These are phyloP conservation scores for Varanus komodoensis DNA, from an alignment of 2,113 vertebrate genomes.

Conservation along the genomic window DNA sequence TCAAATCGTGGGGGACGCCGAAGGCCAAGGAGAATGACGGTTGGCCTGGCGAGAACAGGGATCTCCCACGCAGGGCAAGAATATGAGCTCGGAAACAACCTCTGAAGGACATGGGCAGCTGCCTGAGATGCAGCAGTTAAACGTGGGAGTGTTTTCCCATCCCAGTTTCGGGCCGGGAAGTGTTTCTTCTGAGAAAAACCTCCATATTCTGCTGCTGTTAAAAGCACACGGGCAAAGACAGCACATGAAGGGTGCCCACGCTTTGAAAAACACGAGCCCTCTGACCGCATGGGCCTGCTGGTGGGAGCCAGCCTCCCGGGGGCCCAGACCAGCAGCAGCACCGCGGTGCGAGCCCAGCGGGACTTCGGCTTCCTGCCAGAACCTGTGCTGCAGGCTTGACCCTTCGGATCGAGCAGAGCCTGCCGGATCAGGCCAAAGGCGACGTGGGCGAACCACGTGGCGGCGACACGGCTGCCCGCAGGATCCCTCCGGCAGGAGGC, in stretches of 20 bases:
- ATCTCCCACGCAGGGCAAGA: too few species aligned
- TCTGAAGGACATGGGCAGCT: background rate
- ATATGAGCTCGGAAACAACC: too few species aligned
- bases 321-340: background rate
- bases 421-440: too few species aligned
- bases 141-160: background rate
- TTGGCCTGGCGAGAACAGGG: too few species aligned
- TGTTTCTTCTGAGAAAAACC: background rate
- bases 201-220: background rate
- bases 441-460: too few species aligned
- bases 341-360: background rate
- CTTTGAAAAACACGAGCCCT: background rate
- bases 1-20: too few species aligned
- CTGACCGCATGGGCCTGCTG: background rate
- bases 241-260: background rate
- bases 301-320: too few species aligned
- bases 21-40: background rate
- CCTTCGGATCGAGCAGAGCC: too few species aligned
- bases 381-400: too few species aligned
- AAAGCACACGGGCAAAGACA: background rate
- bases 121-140: background rate
- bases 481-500: too few species aligned
- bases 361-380: background rate
- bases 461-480: too few species aligned
- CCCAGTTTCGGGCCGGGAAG: background rate